phyloP scores from a whole-genome alignment of 1,140 invertebrate genomes.

The Meloidogyne floridensis region DNA sequence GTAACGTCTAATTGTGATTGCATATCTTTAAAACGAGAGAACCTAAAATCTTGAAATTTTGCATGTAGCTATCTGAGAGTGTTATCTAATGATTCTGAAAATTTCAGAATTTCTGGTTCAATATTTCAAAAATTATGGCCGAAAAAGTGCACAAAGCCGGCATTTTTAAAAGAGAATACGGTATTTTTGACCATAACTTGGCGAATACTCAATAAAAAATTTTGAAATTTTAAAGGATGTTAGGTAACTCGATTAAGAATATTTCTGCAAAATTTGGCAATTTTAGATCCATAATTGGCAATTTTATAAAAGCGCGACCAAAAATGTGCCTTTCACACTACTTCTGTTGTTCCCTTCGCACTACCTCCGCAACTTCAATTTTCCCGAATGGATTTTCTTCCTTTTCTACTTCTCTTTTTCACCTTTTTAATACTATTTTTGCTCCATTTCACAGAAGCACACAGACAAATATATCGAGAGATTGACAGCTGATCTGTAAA shows the following conservation, averaged over 20 bases:
- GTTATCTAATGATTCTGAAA: not conserved
- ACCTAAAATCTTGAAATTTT: not conserved
- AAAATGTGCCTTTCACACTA: not conserved
- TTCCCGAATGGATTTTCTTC: conserved; percentile 1
- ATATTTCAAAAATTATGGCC: not conserved
- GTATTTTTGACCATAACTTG: not conserved
- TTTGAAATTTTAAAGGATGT: not conserved
- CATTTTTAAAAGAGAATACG: not conserved
- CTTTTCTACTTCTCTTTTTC: not conserved
- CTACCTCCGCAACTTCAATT: conserved; percentile 2
- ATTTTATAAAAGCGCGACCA: not conserved
- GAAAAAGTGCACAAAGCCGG: not conserved
- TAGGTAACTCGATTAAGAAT: not conserved
- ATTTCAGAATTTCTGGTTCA: not conserved
- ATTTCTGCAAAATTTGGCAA: not conserved
- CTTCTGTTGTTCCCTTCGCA: not conserved
- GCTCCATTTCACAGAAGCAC: conserved; percentile 8
- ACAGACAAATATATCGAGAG: not conserved
- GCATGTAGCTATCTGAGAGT: not conserved
- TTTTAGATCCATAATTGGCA: not conserved
- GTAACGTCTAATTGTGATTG: not conserved
- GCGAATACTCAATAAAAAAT: not conserved
- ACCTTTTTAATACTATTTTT: conserved; percentile 10
- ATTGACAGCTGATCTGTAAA: conserved; percentile 9
- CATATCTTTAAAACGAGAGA: not conserved